Evolutionary conservation across 2,113 vertebrate genomes (phyloP).

Genomic region (Sclerurus mexicanus): DNA sequence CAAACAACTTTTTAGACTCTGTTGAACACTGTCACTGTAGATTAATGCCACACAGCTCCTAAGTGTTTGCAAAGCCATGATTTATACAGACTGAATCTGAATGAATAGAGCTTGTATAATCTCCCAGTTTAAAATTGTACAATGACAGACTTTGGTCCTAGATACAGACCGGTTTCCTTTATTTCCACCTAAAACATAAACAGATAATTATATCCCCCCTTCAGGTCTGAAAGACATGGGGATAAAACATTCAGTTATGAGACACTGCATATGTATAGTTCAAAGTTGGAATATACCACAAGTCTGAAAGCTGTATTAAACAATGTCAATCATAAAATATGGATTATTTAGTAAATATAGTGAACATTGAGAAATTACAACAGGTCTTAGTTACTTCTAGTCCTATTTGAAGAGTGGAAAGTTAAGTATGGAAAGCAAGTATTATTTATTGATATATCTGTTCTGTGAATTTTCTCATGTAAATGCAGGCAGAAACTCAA

Average conservation of each 20-base stretch:
- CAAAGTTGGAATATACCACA: not conserved
- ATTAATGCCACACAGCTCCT: conserved; percentile 17
- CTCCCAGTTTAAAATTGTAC: not conserved
- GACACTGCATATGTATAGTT: not conserved
- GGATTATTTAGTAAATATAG: not conserved
- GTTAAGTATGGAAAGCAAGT: not conserved
- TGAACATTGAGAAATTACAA: not conserved
- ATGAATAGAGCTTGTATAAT: not conserved
- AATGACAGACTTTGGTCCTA: not conserved
- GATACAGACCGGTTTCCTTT: not conserved
- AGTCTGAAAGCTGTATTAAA: not conserved
- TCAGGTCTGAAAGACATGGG: not conserved
- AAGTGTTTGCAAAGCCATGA: not conserved
- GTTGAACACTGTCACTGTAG: conserved; percentile 12
- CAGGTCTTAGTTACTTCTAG: not conserved
- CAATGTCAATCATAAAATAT: not conserved
- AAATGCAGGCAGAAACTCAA: not conserved
- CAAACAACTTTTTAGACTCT: conserved; percentile 4
- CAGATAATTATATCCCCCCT: not conserved
- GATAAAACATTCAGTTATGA: not conserved
- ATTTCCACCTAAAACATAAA: not conserved
- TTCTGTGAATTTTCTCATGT: not conserved
- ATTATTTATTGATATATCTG: not conserved
- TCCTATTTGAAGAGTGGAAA: not conserved
- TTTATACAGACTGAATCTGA: not conserved